Evolutionary conservation across 2,888 invertebrate genomes (phyloP), one percentile per base, ranked within the genome.

Genomic region (Oxytorus armatus): DNA sequence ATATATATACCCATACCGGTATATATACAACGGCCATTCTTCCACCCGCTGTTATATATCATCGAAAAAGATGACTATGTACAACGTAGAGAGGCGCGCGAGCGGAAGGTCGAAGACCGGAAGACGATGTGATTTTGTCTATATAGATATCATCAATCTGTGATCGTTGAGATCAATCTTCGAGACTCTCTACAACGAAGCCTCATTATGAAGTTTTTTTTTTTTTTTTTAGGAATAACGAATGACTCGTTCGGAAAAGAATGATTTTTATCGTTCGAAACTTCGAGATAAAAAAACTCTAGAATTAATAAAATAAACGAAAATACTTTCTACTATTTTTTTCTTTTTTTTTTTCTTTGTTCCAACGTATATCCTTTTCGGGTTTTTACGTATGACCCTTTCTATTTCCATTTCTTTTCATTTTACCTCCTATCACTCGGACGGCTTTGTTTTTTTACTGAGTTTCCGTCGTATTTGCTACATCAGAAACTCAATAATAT

Each of bases 71-170:
- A 76, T 66, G 57, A 63, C 25, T 25, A 42, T 23, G 33, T 25
- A n/a, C 65, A 47, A 65, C 25, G 7, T 10, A 25, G 16, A 44
- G 18, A 51, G 18, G 23, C 65, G 49, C 36, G 44, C 42, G 42
- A 59, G 49, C 59, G 65, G 61, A 80, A 80, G 72, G 39, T 69
- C 75, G 61, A 75, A 59, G 68, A 61, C 75, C 81, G 70, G 70
- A 75, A 81, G 65, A 33, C 70, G 47, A 55, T 53, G 69, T 55
- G 63, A 77, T 74, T 74, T 73, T 74, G 11, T 51, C 53, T 49
- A 39, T 25, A 18, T 42, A 63, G 8, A 5, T 18, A 16, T 23
- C 11, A 8, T 63, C 14, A 5, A 49, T 65, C 47, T 47, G 10
- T 1, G 14, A 65, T 33, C 29, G 51, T 61, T 36, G n/a, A 51